Base-by-base conservation (phyloP, 2,888 invertebrate species). In the Scelioninae gen. 1 region DNA sequence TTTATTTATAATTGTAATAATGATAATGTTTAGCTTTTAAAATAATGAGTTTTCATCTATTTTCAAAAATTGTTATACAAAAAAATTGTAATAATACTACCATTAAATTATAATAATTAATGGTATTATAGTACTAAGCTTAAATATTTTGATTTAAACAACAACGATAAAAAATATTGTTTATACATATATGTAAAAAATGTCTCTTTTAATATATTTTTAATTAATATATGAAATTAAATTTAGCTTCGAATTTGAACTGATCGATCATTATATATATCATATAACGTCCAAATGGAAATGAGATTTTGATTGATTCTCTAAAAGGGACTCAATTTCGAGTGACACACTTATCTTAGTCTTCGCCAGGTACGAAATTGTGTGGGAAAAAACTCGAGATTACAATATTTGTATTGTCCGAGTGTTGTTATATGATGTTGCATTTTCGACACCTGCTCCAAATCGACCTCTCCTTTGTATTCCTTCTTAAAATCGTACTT, bases 381-480 rank as follows among this genome's bases (percentile, higher is more conserved):
- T 66, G 79, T 79, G 79, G 79, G 79, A 72, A 79, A 79, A 72
- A 66, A 72, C 29, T 66, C 40, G 51, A 53, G 58, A 23, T 72
- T 58, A 72, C 79, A 69, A 71, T 71, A 78, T 78, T 78, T 51
- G 49, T 72, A 72, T 79, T 79, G 79, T 79, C 31, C 66, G 53
- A n/a, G 49, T 58, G 72, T 72, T 62, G 60, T 62, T 80, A 47
- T 68, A 68, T 80, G 80, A 80, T 68, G 68, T 62, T 74, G 80
- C 80, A 74, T 56, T 74, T 80, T 74, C 74, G 55, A 74, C 80
- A 80, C 80, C 80, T 80, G 80, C 74, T 80, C 74, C 58, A 80
- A 60, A 51, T 74, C 68, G 63, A 62, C 55, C 68, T 34, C 43
- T 68, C 31, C 34, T 69, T 75, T 66, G 49, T 75, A 38, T 56